Conservation (phyloP, 2,888 invertebrate genomes). For the Eudasyphora cyanicolor region DNA sequence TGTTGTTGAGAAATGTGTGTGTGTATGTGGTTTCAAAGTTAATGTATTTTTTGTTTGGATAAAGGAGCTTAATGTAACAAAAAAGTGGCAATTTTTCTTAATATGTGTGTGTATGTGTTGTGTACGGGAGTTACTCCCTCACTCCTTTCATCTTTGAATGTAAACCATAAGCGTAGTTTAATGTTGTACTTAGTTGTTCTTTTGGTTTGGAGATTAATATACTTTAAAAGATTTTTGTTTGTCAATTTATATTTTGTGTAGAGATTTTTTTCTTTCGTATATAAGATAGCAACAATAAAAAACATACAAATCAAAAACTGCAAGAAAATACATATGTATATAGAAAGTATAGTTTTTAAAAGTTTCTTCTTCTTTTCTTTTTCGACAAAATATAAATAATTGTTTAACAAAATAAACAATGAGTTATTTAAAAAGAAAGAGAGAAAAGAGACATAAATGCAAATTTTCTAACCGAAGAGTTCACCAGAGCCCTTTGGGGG, state of each 20-base stretch:
- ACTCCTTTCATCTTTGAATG: background rate
- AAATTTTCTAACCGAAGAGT: background rate
- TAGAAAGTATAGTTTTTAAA: background rate
- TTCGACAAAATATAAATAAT: background rate
- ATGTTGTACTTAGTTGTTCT: background rate
- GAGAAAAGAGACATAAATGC: background rate
- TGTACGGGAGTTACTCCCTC: too few species aligned
- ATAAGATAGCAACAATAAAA: slow-evolving; percentile 7
- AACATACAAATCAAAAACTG: background rate
- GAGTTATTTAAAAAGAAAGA: slow-evolving; percentile 8
- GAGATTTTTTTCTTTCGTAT: too few species aligned
- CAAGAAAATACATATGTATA: background rate
- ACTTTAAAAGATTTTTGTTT: background rate
- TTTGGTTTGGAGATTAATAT: background rate
- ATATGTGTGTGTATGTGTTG: background rate
- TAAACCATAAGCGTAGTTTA: too few species aligned
- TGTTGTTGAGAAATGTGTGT: background rate
- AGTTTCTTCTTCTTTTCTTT: background rate
- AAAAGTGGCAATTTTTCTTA: background rate
- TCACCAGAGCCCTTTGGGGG: background rate
- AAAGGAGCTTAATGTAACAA: background rate
- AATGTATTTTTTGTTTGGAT: background rate
- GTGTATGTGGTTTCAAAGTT: background rate
- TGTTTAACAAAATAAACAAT: slow-evolving; percentile 55
- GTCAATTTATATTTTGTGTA: background rate